These are phyloP conservation scores for Laupala kohalensis DNA, from an alignment of 1,140 invertebrate genomes.

Conservation along the genomic window DNA sequence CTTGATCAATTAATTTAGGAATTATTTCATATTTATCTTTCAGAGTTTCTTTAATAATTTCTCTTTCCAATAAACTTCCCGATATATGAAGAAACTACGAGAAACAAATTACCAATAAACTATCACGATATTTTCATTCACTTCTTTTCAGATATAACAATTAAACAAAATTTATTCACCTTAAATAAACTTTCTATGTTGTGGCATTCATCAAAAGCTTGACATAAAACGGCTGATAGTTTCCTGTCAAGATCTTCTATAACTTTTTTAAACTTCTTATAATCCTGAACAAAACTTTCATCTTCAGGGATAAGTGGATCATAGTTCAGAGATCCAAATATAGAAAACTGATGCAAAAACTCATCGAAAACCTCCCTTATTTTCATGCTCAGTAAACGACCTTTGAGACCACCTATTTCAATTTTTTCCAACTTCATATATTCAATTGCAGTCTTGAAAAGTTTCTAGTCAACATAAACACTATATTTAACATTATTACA, in stretches of 20 bases:
- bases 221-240: slow-evolving; percentile 74
- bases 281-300: slow-evolving; percentile 67
- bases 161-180: slow-evolving; percentile 37
- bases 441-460: slow-evolving; percentile 84
- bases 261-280: slow-evolving; percentile 64
- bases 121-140: too few relatives aligned
- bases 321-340: slow-evolving; percentile 35
- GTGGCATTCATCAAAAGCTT: slow-evolving; percentile 82
- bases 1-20: background rate
- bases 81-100: background rate
- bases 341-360: slow-evolving; percentile 72
- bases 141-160: too few relatives aligned
- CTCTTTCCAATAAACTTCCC: background rate
- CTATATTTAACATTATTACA: background rate
- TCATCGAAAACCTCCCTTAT: slow-evolving; percentile 69
- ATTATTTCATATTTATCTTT: background rate
- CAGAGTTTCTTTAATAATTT: background rate
- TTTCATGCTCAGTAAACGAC: slow-evolving; percentile 62
- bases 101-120: background rate
- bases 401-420: slow-evolving; percentile 84
- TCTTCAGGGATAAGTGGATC: slow-evolving; percentile 85
- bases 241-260: slow-evolving; percentile 79
- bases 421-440: slow-evolving; percentile 91
- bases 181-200: slow-evolving; percentile 84
- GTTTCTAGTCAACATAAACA: slow-evolving; percentile 28